phyloP scores from a whole-genome alignment of 1,140 invertebrate genomes.

The Lutraria rhynchaena region DNA sequence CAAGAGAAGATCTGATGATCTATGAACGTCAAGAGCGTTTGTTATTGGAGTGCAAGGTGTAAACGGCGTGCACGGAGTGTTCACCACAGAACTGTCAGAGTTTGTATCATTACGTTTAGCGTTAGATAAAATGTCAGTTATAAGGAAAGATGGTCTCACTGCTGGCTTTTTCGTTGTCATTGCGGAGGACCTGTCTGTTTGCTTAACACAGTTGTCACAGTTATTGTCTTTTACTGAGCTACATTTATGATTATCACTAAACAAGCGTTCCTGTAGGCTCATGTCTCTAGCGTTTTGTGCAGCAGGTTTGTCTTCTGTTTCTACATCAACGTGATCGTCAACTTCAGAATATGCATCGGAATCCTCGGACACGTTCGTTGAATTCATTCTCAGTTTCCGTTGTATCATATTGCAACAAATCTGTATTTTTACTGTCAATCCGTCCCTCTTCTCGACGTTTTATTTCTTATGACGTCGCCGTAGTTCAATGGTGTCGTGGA shows the following conservation, averaged over 20 bases:
- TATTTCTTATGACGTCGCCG: too few relatives aligned
- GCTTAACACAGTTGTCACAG: conserved; percentile 16
- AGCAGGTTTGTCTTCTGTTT: neutral
- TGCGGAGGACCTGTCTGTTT: neutral
- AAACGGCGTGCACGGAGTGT: conserved; percentile 33
- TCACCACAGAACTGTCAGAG: conserved; percentile 25
- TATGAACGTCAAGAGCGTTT: conserved; percentile 32
- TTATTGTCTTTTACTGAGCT: neutral
- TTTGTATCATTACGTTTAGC: neutral
- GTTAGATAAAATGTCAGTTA: conserved; percentile 48
- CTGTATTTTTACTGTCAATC: too few relatives aligned
- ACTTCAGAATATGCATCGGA: conserved; percentile 45
- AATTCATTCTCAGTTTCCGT: conserved; percentile 51
- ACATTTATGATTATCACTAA: neutral
- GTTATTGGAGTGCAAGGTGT: conserved; percentile 38
- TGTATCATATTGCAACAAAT: too few relatives aligned
- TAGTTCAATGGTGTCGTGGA: too few relatives aligned
- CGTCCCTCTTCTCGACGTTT: too few relatives aligned
- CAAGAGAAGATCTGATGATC: conserved; percentile 31
- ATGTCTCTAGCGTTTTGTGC: neutral
- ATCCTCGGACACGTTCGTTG: conserved; percentile 49
- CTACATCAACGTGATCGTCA: conserved; percentile 44
- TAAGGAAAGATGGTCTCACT: conserved; percentile 46
- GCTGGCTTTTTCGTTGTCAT: neutral
- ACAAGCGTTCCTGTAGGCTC: too few relatives aligned